Percentiles rank a stretch among this genome's conserved stretches.
phyloP scores from a whole-genome alignment of 2,888 invertebrate species.

The Oxycera nigricornis region DNA sequence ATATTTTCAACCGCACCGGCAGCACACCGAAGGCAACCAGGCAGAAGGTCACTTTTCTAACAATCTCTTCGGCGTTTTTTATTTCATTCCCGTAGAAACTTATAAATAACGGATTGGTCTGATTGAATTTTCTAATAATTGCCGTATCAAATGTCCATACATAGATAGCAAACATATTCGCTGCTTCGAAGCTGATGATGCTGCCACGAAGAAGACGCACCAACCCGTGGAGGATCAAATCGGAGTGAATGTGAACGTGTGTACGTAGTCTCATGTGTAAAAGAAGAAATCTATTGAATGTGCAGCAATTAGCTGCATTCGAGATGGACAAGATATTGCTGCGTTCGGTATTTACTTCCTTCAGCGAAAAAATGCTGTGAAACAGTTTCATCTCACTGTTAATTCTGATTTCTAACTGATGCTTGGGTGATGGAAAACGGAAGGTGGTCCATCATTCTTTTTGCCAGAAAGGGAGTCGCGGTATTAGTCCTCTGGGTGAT shows the following conservation, averaged over 20 bases:
- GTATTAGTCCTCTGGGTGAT: not conserved
- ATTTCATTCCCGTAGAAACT: not conserved
- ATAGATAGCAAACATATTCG: not conserved
- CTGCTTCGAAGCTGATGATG: no score
- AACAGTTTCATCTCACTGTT: not conserved
- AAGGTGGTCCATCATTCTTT: not conserved
- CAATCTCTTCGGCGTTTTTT: not conserved
- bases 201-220: not conserved
- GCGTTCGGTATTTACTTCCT: not conserved
- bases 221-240: not conserved
- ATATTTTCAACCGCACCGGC: not conserved
- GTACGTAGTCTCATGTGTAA: not conserved
- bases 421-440: not conserved
- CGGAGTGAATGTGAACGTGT: not conserved
- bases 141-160: not conserved
- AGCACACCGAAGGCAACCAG: not conserved
- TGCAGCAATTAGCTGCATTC: not conserved
- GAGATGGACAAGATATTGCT: not conserved
- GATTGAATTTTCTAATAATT: slow-evolving; percentile 15
- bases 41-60: not conserved
- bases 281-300: slow-evolving; percentile 2
- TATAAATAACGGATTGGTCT: slow-evolving; percentile 23
- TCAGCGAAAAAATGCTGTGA: not conserved
- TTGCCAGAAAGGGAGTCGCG: not conserved
- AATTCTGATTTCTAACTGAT: not conserved